A percentile compares a stretch with the other conserved stretches of the same genome.
phyloP scores from a whole-genome alignment of 2,113 vertebrate species.

The Miniopterus natalensis region DNA sequence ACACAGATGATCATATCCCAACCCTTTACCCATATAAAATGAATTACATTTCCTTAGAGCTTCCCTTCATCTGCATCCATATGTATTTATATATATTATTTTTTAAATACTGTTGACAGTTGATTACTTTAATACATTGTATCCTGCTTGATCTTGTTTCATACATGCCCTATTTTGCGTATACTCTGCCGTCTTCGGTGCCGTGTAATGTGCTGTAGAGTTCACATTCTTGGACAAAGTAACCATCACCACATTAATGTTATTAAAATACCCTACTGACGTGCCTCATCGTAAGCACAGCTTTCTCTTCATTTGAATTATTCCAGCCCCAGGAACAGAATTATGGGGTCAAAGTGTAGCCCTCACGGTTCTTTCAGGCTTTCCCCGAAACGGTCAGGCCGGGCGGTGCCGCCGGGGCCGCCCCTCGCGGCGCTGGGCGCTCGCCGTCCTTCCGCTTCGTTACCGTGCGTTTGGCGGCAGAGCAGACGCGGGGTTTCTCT shows the following conservation, averaged over 20 bases:
- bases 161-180: neutral
- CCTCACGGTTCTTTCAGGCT: neutral
- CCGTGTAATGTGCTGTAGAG: neutral
- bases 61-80: neutral
- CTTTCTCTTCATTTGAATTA: neutral
- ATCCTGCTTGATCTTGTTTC: neutral
- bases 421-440: too few species aligned
- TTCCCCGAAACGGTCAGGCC: neutral
- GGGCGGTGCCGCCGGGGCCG: too few species aligned
- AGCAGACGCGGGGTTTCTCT: neutral
- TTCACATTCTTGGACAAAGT: neutral
- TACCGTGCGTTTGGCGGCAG: neutral
- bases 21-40: neutral
- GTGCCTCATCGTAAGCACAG: neutral
- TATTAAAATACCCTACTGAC: neutral
- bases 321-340: conserved; percentile 23
- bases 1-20: neutral
- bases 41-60: neutral
- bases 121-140: neutral
- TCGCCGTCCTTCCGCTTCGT: neutral
- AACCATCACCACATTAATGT: neutral
- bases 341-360: neutral
- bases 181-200: neutral
- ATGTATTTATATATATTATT: neutral
- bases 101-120: neutral